phyloP scores from a whole-genome alignment of 2,797 vertebrate species.

The Arremon brunneinucha region DNA sequence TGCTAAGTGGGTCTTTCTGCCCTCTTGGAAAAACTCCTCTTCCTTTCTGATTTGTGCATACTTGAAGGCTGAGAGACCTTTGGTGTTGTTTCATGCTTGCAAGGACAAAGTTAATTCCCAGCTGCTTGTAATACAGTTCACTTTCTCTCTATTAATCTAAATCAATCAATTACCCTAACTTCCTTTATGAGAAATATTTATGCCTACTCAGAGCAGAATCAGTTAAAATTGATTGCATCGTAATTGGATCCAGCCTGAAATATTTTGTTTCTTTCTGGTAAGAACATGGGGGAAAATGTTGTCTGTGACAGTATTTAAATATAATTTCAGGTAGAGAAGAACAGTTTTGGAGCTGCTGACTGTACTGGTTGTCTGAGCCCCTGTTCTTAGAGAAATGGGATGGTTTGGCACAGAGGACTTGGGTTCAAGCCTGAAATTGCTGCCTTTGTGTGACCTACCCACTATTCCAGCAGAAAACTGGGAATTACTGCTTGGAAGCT shows the following conservation, averaged over 20 bases:
- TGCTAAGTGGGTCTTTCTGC: background rate
- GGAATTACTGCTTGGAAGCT: background rate
- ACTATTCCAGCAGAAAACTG: background rate
- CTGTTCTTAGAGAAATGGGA: background rate
- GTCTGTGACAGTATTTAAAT: background rate
- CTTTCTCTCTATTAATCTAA: background rate
- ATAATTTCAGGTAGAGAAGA: background rate
- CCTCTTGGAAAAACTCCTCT: background rate
- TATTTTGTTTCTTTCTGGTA: background rate
- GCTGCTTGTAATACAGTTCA: background rate
- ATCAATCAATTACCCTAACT: slow-evolving; percentile 22
- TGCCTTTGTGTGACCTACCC: background rate
- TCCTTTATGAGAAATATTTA: slow-evolving; percentile 43
- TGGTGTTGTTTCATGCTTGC: background rate
- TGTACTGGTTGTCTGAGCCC: background rate
- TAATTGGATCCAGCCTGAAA: slow-evolving; percentile 3
- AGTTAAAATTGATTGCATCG: slow-evolving; percentile 21
- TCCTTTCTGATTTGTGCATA: background rate
- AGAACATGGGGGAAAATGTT: background rate
- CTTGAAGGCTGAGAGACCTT: background rate
- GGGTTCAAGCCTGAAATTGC: background rate
- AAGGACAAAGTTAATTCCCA: slow-evolving; percentile 3
- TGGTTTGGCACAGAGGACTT: background rate
- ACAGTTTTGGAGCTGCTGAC: background rate
- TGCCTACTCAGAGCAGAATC: background rate